phyloP scores from a whole-genome alignment of 2,113 vertebrate species.

The cattle (Bos taurus) region DNA sequence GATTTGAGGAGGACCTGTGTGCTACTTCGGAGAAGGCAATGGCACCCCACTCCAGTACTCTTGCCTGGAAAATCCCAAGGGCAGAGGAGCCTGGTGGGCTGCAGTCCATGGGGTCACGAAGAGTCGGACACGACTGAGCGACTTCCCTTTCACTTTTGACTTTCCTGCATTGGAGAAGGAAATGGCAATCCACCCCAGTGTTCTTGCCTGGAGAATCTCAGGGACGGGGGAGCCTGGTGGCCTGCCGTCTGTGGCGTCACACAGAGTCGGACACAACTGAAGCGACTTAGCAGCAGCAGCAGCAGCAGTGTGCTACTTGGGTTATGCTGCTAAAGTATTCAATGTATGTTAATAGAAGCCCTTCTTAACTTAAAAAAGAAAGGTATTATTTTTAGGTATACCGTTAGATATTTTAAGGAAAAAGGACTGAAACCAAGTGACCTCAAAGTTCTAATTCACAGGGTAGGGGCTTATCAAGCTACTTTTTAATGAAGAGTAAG shows the following conservation, averaged over 20 bases:
- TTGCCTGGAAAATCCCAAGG: no score
- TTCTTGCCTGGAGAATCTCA: no score
- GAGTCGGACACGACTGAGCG: fast-evolving
- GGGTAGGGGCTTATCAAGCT: background rate
- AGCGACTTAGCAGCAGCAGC: no score
- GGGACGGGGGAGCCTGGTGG: no score
- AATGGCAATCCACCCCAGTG: no score
- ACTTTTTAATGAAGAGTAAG: background rate
- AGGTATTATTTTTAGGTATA: background rate
- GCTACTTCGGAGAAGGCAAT: background rate
- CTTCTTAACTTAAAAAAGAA: background rate
- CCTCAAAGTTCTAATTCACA: background rate
- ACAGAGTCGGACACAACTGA: no score
- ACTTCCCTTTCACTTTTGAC: no score
- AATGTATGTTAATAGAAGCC: background rate
- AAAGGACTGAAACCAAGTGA: background rate
- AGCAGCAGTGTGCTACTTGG: background rate
- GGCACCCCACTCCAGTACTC: no score
- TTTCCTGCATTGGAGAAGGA: no score
- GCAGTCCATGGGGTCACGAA: no score
- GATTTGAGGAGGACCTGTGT: background rate
- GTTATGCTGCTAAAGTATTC: background rate
- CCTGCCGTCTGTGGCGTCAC: no score
- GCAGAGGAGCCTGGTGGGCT: no score
- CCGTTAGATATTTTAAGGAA: background rate